A percentile compares a stretch with the other conserved stretches of the same genome.
Evolutionary conservation across 2,797 vertebrate species (phyloP).

Genomic region (Typhlichthys subterraneus): DNA sequence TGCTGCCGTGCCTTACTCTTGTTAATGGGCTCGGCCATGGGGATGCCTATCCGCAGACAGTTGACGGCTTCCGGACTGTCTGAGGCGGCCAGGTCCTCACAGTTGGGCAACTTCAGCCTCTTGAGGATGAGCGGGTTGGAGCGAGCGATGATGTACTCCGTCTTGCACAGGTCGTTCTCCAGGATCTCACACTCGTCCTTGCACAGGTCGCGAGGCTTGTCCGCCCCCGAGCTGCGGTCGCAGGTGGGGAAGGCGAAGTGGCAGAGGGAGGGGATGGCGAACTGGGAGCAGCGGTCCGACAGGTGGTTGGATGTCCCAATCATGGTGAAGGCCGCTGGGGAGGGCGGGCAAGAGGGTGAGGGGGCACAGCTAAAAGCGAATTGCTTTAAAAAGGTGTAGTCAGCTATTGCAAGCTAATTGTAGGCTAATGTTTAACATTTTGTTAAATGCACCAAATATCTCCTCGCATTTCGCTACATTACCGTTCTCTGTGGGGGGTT

Average conservation of each 20-base stretch:
- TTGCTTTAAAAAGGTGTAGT: too few relatives aligned
- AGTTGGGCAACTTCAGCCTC: slow-evolving; percentile 95
- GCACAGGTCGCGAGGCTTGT: slow-evolving; percentile 93
- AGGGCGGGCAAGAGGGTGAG: background rate
- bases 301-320: slow-evolving; percentile 97
- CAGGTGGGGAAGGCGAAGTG: slow-evolving; percentile 98
- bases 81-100: slow-evolving; percentile 89
- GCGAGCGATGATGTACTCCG: slow-evolving; percentile 96
- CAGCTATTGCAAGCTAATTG: too few relatives aligned
- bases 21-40: slow-evolving; percentile 94
- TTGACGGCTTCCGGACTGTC: slow-evolving; percentile 89
- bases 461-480: too few relatives aligned
- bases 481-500: too few relatives aligned
- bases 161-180: slow-evolving; percentile 96
- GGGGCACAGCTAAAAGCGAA: too few relatives aligned
- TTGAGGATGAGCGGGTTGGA: slow-evolving; percentile 96
- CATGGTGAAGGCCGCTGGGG: slow-evolving; percentile 97
- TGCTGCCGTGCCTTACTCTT: slow-evolving; percentile 83
- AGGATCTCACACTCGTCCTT: slow-evolving; percentile 97
- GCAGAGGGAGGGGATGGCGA: slow-evolving; percentile 95
- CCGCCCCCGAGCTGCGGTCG: slow-evolving; percentile 83
- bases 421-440: too few relatives aligned
- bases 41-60: slow-evolving; percentile 95
- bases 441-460: too few relatives aligned
- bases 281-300: slow-evolving; percentile 96